These are phyloP conservation scores for Scatophagus argus DNA, from an alignment of 2,113 vertebrate genomes.

Conservation along the genomic window DNA sequence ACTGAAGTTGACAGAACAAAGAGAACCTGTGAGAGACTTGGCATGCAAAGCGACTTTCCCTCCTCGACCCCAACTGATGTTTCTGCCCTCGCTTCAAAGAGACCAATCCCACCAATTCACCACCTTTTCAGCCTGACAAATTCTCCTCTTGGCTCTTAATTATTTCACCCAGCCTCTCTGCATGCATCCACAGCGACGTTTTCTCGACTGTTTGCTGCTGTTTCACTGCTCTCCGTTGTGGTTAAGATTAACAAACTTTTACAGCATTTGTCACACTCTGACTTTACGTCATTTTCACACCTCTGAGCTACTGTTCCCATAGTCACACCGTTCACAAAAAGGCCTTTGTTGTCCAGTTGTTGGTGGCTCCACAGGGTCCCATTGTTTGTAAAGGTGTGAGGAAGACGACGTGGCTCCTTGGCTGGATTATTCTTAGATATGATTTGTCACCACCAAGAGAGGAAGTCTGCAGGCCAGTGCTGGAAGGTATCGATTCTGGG, in stretches of 20 bases:
- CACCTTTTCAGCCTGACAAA: not conserved
- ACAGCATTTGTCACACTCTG: slow-evolving; percentile 26
- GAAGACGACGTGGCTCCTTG: slow-evolving; percentile 38
- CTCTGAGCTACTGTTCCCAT: slow-evolving; percentile 43
- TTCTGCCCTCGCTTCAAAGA: slow-evolving; percentile 33
- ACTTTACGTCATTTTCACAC: slow-evolving; percentile 50
- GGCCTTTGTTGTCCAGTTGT: slow-evolving; percentile 42
- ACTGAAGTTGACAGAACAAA: slow-evolving; percentile 66
- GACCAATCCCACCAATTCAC: not conserved
- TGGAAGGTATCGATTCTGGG: slow-evolving; percentile 35
- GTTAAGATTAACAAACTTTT: slow-evolving; percentile 1
- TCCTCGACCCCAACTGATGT: slow-evolving; percentile 22
- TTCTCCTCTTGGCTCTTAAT: slow-evolving; percentile 10
- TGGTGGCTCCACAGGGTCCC: slow-evolving; percentile 1
- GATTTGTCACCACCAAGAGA: slow-evolving; percentile 8
- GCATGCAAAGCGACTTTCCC: not conserved
- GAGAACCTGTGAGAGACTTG: slow-evolving; percentile 57
- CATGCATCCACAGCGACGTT: not conserved
- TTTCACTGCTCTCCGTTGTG: not conserved
- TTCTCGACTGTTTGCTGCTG: not conserved
- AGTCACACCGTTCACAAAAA: slow-evolving; percentile 23
- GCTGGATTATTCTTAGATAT: not conserved
- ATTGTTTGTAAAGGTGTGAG: slow-evolving; percentile 56
- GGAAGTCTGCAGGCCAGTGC: slow-evolving; percentile 3
- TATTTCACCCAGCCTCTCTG: not conserved